Conservation (phyloP, 2,797 vertebrate species). For the Siniperca scherzeri region DNA sequence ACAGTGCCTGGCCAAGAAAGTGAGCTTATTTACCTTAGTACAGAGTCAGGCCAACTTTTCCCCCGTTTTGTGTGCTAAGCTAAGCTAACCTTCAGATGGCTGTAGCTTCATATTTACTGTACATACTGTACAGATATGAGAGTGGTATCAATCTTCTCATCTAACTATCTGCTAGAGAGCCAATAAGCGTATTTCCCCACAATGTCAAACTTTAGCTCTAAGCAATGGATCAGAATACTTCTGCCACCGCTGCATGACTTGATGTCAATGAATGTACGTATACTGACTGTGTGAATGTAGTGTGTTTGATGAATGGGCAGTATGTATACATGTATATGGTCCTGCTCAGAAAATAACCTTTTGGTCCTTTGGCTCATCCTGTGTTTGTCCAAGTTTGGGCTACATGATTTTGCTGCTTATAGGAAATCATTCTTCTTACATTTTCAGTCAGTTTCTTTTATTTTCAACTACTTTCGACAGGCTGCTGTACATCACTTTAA, state of each 20-base stretch:
- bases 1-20: not conserved
- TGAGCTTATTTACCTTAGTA: not conserved
- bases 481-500: conserved; percentile 21
- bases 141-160: not conserved
- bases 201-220: not conserved
- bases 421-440: not conserved
- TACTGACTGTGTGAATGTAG: not conserved
- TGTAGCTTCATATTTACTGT: not conserved
- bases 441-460: conserved; percentile 15
- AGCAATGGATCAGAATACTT: not conserved
- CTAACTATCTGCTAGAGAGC: not conserved
- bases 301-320: not conserved
- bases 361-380: not conserved
- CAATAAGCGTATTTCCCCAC: not conserved
- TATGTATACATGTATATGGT: not conserved
- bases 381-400: conserved; percentile 7
- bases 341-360: conserved; percentile 11
- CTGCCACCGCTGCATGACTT: not conserved
- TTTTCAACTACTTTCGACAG: not conserved
- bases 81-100: not conserved
- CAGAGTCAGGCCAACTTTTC: not conserved
- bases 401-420: not conserved
- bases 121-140: not conserved
- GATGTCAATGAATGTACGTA: not conserved
- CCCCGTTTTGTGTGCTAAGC: not conserved